Conservation (phyloP, 2,797 vertebrate species). For the Epinephelus coioides region DNA sequence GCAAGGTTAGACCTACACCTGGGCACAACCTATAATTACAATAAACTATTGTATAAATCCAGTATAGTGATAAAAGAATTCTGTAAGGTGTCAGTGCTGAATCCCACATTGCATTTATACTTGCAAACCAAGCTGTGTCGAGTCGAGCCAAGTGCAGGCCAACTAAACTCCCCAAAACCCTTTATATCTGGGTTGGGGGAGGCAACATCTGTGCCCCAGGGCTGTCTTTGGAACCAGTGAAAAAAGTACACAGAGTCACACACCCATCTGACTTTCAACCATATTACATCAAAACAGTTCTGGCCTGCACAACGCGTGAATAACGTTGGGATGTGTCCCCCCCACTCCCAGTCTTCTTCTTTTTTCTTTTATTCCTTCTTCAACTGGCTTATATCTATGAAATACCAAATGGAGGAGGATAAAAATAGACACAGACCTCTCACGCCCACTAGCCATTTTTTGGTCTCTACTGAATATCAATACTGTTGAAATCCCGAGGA, state of each 20-base stretch:
- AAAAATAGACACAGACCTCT: constrained; percentile 76
- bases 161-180: constrained; percentile 30
- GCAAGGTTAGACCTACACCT: constrained; percentile 6
- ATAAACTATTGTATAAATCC: constrained; percentile 2
- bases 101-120: constrained; percentile 23
- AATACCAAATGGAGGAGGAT: constrained; percentile 59
- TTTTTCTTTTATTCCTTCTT: constrained; percentile 34
- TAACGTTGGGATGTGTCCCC: not conserved
- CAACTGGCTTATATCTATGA: constrained; percentile 59
- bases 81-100: constrained; percentile 10
- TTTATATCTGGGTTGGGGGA: constrained; percentile 48
- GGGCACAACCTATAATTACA: not conserved
- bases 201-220: constrained; percentile 55
- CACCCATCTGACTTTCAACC: constrained; percentile 43
- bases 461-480: constrained; percentile 75
- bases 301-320: constrained; percentile 41
- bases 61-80: constrained; percentile 1
- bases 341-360: no score
- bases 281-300: constrained; percentile 57
- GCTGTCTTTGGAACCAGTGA: constrained; percentile 33
- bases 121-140: constrained; percentile 25
- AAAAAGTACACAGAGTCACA: constrained; percentile 38
- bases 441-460: constrained; percentile 66
- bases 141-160: constrained; percentile 20
- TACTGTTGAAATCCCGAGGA: constrained; percentile 68